Conservation (phyloP, 2,888 invertebrate species). For the Thyatira batis region DNA sequence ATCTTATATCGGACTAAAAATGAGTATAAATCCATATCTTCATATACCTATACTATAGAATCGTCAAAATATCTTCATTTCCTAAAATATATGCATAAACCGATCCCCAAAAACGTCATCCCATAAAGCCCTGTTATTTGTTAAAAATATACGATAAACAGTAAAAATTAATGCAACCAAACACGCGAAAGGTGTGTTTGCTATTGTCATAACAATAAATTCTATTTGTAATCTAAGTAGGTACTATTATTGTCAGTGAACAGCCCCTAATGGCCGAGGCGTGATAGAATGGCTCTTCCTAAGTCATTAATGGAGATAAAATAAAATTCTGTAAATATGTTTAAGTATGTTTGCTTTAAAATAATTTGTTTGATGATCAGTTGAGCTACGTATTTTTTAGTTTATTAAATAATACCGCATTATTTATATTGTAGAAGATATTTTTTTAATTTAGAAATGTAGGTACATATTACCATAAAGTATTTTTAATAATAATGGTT, state of each 20-base stretch:
- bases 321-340: slow-evolving; percentile 25
- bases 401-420: no score
- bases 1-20: no score
- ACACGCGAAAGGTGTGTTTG: slow-evolving; percentile 61
- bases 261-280: slow-evolving; percentile 59
- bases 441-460: no score
- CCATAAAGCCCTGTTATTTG: not conserved
- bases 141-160: not conserved
- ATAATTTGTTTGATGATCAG: slow-evolving; percentile 4
- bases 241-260: slow-evolving; percentile 56
- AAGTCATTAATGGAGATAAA: slow-evolving; percentile 32
- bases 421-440: no score
- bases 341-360: slow-evolving; percentile 15
- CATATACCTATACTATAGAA: no score
- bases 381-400: not conserved
- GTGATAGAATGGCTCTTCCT: slow-evolving; percentile 61
- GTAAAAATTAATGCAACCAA: slow-evolving; percentile 5
- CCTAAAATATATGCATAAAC: no score
- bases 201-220: slow-evolving; percentile 67
- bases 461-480: no score
- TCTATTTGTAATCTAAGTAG: slow-evolving; percentile 57
- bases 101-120: not conserved
- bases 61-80: no score
- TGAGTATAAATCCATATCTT: no score
- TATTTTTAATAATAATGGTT: no score